Percentiles rank a stretch among this genome's conserved stretches.
Conservation (phyloP, 2,113 vertebrate genomes). For the Donacobius atricapilla region DNA sequence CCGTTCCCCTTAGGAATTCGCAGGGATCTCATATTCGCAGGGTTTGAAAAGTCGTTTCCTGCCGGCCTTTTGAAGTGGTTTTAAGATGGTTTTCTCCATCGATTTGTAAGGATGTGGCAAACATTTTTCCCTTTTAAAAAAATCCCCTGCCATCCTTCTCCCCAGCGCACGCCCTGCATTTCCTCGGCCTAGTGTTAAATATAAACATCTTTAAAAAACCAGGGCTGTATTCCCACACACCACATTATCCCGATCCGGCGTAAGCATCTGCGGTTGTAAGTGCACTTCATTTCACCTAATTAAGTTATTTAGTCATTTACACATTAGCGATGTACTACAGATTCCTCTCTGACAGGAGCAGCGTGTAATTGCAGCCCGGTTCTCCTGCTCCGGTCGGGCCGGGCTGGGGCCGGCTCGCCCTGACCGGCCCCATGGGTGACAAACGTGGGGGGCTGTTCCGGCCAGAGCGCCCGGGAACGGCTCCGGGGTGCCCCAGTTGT, state of each 20-base stretch:
- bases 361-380: conserved; percentile 63
- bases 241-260: conserved; percentile 57
- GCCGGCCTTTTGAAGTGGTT: neutral
- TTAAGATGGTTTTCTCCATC: neutral
- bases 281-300: conserved; percentile 79
- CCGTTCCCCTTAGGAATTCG: neutral
- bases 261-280: conserved; percentile 72
- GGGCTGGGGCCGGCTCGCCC: neutral
- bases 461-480: too few species aligned
- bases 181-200: conserved; percentile 36
- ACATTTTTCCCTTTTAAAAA: neutral
- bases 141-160: neutral
- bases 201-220: neutral
- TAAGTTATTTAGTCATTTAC: conserved; percentile 80
- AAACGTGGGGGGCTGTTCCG: too few species aligned
- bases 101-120: neutral
- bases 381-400: conserved; percentile 62
- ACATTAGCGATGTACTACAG: conserved; percentile 69
- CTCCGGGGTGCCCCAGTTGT: conserved; percentile 12
- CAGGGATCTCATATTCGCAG: neutral
- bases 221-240: conserved; percentile 18
- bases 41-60: neutral
- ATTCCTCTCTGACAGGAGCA: conserved; percentile 71
- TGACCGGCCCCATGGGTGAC: neutral
- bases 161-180: neutral